Evolutionary conservation across 2,888 invertebrate genomes (phyloP).

Genomic region (Clitarchus hookeri): DNA sequence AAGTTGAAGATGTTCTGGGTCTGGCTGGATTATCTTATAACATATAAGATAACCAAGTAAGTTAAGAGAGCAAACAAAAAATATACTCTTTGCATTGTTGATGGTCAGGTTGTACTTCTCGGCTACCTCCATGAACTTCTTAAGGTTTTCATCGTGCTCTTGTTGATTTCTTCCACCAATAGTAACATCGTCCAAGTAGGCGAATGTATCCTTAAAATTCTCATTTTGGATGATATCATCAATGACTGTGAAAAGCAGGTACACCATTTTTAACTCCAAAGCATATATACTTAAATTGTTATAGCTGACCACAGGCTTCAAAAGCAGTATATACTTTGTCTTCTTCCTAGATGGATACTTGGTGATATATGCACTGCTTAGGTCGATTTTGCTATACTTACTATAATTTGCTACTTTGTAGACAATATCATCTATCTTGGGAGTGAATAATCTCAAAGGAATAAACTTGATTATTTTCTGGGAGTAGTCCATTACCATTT

Average conservation of each 20-base stretch:
- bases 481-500: constrained; percentile 45
- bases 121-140: constrained; percentile 18
- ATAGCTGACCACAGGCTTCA: constrained; percentile 38
- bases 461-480: constrained; percentile 45
- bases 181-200: constrained; percentile 40
- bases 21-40: neutral
- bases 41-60: neutral
- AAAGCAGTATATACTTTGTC: constrained; percentile 39
- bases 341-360: constrained; percentile 37
- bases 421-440: constrained; percentile 40
- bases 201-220: constrained; percentile 29
- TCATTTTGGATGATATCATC: constrained; percentile 31
- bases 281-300: constrained; percentile 38
- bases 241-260: constrained; percentile 24
- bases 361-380: constrained; percentile 41
- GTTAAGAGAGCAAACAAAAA: neutral
- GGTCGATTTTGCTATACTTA: constrained; percentile 40
- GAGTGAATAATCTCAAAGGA: constrained; percentile 40
- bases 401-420: constrained; percentile 15
- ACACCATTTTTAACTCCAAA: constrained; percentile 42
- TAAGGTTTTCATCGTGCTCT: constrained; percentile 37
- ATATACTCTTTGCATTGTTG: neutral
- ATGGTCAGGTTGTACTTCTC: too few relatives aligned
- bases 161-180: constrained; percentile 38
- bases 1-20: neutral